A percentile compares a stretch with the other conserved stretches of the same genome.
Conservation (phyloP, 2,113 vertebrate species). For the Phyllopteryx taeniolatus region DNA sequence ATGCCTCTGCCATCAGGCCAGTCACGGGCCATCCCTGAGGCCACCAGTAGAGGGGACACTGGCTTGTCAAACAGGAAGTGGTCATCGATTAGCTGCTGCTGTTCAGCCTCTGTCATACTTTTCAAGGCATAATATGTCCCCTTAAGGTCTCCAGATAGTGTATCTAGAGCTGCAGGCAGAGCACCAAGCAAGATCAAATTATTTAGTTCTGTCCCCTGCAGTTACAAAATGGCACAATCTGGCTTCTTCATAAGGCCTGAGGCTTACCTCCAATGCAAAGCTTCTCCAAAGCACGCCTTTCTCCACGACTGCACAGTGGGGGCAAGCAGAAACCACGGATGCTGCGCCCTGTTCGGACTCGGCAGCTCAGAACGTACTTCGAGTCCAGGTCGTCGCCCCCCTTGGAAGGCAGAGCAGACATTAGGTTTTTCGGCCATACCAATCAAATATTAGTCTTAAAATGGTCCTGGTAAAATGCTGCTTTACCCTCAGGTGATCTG, state of each 20-base stretch:
- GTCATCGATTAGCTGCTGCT: neutral
- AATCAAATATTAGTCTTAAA: neutral
- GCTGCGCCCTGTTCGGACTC: slow-evolving; percentile 3
- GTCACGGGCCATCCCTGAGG: slow-evolving; percentile 1
- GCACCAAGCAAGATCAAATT: neutral
- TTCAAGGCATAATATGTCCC: slow-evolving; percentile 6
- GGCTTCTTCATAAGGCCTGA: neutral
- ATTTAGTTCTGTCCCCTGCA: neutral
- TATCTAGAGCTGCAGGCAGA: slow-evolving; percentile 1
- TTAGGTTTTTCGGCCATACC: neutral
- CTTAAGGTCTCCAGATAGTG: neutral
- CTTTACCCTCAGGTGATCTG: neutral
- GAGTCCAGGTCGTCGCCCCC: neutral
- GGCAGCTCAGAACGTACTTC: slow-evolving; percentile 4
- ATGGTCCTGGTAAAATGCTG: neutral
- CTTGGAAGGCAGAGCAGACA: neutral
- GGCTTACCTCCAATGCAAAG: neutral
- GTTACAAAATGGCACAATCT: neutral
- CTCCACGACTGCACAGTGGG: slow-evolving; percentile 1
- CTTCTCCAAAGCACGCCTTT: slow-evolving; percentile 2
- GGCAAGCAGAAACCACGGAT: slow-evolving; percentile 8
- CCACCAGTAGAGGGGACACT: slow-evolving; percentile 2
- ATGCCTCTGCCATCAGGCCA: slow-evolving; percentile 11
- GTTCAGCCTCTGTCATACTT: neutral
- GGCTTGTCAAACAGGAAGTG: slow-evolving; percentile 11